Evolutionary conservation across 2,888 invertebrate species (phyloP), one percentile per base, ranked within the genome.

Genomic region (Drosophila pegasa): DNA sequence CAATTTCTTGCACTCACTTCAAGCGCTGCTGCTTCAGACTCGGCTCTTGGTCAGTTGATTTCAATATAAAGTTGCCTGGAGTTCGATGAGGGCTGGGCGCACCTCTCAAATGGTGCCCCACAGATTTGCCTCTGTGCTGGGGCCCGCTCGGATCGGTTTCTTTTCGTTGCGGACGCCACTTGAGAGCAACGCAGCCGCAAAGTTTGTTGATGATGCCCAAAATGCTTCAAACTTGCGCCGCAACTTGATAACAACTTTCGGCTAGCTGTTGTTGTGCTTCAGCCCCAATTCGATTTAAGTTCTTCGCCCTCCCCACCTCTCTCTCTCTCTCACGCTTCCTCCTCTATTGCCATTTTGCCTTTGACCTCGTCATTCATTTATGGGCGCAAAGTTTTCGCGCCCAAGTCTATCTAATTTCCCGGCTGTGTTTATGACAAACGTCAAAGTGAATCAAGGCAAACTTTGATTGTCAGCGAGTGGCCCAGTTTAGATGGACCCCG

Each of bases 281-380:
- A 18, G 43, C 16, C 59, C 27, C 50, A 55, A 81, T 79, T 81
- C 79, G 82, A 81, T 85, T 81, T 74, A 71, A 79, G 81, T 75
- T 77, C 33, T 41, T 20, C 29, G 22, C 31, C 22, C 31, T 10
- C 9, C n/a, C 4, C 12, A 8, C 12, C 29, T 29, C 18, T 31
- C 29, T 18, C 16, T 16, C 3, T 25, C 25, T 0, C 9, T 10
- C 5, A 4, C 9, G n/a, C 16, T 25, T n/a, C 3, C 25, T 16
- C 9, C 10, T 57, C 61, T 38, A 57, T 75, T 69, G 63, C 37
- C 59, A 43, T 63, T 62, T 64, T 66, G 58, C 45, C 66, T 66
- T 74, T 75, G 67, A 71, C 66, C 58, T 54, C 67, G 52, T 59
- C 59, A 47, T 59, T 69, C 64, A 58, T 65, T 69, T 65, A 65